Conservation (phyloP, 1,140 invertebrate species). For the Battus philenor region DNA sequence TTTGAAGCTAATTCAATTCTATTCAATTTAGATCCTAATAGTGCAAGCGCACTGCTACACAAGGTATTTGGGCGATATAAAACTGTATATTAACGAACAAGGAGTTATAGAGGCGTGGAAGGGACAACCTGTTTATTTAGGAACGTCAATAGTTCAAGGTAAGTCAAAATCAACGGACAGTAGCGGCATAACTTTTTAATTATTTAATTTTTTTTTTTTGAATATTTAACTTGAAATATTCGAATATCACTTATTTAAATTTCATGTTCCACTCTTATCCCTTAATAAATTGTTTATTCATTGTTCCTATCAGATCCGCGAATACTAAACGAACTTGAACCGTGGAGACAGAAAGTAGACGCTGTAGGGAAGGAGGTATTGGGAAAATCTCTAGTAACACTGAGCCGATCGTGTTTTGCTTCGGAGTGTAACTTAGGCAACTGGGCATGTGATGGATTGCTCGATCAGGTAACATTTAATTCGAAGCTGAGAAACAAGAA, state of each 20-base stretch:
- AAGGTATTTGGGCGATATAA: constrained; percentile 85
- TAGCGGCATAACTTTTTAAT: no score
- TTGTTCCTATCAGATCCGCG: constrained; percentile 39
- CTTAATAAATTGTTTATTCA: not conserved
- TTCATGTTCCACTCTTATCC: not conserved
- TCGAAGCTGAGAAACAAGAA: not conserved
- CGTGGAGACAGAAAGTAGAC: constrained; percentile 79
- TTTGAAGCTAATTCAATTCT: no score
- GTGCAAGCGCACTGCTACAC: constrained; percentile 83
- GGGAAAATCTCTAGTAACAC: constrained; percentile 74
- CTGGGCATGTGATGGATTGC: constrained; percentile 83
- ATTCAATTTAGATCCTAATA: constrained; percentile 80
- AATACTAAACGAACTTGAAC: constrained; percentile 74
- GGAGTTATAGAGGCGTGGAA: constrained; percentile 82
- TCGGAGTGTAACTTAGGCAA: constrained; percentile 87
- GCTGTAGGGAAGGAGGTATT: constrained; percentile 75
- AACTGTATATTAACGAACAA: constrained; percentile 82
- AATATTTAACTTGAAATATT: no score
- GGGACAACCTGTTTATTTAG: constrained; percentile 86
- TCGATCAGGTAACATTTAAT: constrained; percentile 72
- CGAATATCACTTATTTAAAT: no score
- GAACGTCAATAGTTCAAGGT: constrained; percentile 80
- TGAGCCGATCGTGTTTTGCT: constrained; percentile 77
- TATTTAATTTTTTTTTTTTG: not conserved
- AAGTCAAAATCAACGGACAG: not conserved